Conservation (phyloP, 2,797 vertebrate species). For the Discoglossus pictus region DNA sequence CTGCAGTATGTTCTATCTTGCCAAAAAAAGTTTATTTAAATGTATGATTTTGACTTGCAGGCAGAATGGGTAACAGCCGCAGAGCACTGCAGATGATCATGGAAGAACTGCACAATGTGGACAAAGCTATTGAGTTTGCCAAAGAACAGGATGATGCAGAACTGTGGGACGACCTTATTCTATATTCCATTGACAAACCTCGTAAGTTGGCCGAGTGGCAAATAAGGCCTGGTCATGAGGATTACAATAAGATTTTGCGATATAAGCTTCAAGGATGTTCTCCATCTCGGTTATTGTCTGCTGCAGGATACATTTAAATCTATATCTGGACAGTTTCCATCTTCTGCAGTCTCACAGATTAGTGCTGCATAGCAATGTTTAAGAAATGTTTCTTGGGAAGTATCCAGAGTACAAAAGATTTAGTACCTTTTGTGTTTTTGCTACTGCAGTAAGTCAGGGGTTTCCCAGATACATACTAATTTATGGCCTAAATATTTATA, state of each 20-base stretch:
- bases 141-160: constrained; percentile 97
- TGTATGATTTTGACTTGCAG: constrained; percentile 61
- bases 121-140: constrained; percentile 98
- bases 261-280: constrained; percentile 4
- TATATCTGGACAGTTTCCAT: constrained; percentile 34
- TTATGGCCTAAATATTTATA: no score
- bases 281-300: neutral
- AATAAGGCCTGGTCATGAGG: neutral
- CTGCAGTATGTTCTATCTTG: no score
- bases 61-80: constrained; percentile 96
- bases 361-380: constrained; percentile 20
- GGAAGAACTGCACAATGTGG: constrained; percentile 91
- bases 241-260: constrained; percentile 31
- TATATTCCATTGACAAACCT: constrained; percentile 97
- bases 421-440: neutral
- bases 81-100: constrained; percentile 98
- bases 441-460: no score
- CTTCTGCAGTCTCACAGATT: constrained; percentile 30
- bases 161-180: constrained; percentile 97
- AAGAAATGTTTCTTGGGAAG: constrained; percentile 1
- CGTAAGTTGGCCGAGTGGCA: constrained; percentile 70
- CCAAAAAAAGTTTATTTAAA: no score
- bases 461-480: no score
- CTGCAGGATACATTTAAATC: constrained; percentile 14
- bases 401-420: neutral